Conservation (phyloP, 1,140 invertebrate species). For the Zaprionus ornatus region DNA sequence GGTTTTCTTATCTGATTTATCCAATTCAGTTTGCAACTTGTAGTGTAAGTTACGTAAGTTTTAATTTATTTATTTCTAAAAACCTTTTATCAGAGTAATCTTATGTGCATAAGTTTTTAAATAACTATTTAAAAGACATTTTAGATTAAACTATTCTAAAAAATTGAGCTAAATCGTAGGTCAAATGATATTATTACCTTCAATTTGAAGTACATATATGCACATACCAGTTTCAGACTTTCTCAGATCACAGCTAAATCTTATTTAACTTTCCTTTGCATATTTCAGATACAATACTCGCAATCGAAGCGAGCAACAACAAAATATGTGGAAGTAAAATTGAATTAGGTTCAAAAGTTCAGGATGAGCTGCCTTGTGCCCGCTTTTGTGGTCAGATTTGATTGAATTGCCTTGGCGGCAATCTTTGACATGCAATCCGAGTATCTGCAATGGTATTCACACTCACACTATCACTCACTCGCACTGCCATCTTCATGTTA, state of each 20-base stretch:
- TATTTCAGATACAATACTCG: constrained; percentile 1
- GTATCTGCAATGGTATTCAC: constrained; percentile 15
- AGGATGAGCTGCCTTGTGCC: constrained; percentile 56
- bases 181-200: constrained; percentile 13
- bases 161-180: not conserved
- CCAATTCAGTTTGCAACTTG: constrained; percentile 7
- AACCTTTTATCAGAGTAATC: not conserved
- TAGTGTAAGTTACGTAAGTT: not conserved
- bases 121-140: not conserved
- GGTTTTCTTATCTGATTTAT: constrained; percentile 62
- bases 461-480: constrained; percentile 14
- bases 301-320: not conserved
- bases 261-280: constrained; percentile 28
- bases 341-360: constrained; percentile 75
- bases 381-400: constrained; percentile 41
- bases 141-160: not conserved
- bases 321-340: constrained; percentile 49
- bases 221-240: constrained; percentile 45
- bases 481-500: constrained; percentile 30
- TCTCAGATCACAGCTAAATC: constrained; percentile 52
- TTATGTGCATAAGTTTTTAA: not conserved
- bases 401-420: constrained; percentile 42
- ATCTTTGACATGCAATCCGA: constrained; percentile 20
- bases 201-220: constrained; percentile 38
- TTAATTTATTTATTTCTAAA: not conserved